Evolutionary conservation across 2,113 vertebrate species (phyloP).

Genomic region (Paradisaea rubra): DNA sequence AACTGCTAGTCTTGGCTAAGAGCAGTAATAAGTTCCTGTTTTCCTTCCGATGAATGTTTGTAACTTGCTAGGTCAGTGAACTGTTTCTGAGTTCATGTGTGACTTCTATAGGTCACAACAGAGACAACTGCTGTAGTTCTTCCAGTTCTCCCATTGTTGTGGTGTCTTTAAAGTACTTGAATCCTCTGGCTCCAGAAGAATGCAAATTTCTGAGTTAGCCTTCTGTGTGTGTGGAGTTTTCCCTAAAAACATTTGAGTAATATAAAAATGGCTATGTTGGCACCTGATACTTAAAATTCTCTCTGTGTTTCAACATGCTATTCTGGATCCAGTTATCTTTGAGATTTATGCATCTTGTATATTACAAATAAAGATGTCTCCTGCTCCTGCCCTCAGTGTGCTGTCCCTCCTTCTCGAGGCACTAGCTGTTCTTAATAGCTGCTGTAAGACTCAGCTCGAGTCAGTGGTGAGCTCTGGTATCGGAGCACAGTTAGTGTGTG

Average conservation of each 20-base stretch:
- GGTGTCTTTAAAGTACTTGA: not conserved
- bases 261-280: not conserved
- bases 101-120: not conserved
- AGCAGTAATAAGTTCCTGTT: not conserved
- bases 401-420: not conserved
- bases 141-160: not conserved
- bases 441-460: not conserved
- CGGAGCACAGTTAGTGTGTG: not conserved
- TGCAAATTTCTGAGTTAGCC: not conserved
- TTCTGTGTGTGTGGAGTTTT: not conserved
- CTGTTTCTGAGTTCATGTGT: not conserved
- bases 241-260: not conserved
- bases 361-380: not conserved
- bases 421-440: not conserved
- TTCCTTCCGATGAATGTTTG: not conserved
- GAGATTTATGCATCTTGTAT: not conserved
- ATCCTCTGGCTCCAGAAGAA: not conserved
- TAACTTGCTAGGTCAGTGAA: not conserved
- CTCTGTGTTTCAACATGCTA: not conserved
- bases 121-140: not conserved
- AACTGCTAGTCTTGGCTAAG: not conserved
- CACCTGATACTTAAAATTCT: not conserved
- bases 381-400: not conserved
- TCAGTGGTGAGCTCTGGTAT: not conserved
- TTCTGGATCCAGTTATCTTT: not conserved